These are phyloP conservation scores for Natator depressus DNA, from an alignment of 2,113 vertebrate species.

Conservation along the genomic window DNA sequence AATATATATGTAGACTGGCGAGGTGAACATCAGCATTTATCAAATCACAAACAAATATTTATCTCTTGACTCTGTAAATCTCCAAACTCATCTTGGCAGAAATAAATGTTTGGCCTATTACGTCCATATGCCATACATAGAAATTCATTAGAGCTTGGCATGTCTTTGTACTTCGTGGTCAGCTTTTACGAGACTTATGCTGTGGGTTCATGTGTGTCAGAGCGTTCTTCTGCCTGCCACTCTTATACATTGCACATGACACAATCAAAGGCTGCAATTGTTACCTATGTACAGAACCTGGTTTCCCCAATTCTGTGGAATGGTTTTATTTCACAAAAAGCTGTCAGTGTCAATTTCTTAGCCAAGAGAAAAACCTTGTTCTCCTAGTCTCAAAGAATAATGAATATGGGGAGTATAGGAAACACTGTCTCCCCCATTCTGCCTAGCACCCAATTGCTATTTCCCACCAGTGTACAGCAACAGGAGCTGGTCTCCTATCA, in stretches of 20 bases:
- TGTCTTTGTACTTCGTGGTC: background rate
- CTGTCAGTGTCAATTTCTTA: background rate
- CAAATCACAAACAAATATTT: background rate
- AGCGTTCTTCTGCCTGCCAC: background rate
- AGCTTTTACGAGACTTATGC: background rate
- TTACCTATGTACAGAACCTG: background rate
- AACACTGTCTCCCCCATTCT: background rate
- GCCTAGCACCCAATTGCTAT: background rate
- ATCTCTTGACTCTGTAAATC: background rate
- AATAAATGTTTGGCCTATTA: background rate
- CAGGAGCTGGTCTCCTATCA: background rate
- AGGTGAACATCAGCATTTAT: background rate
- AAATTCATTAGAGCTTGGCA: background rate
- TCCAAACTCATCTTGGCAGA: background rate
- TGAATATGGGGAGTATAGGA: accelerated
- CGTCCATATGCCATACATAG: background rate
- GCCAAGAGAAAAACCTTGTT: background rate
- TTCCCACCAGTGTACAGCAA: background rate
- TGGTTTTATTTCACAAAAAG: background rate
- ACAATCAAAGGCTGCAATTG: background rate
- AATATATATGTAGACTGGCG: background rate
- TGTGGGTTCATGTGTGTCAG: background rate
- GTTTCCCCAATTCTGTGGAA: background rate
- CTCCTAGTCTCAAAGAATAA: background rate
- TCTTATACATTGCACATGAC: background rate